These are phyloP conservation scores for Sciaenops ocellatus DNA, from an alignment of 2,797 vertebrate genomes.

Conservation along the genomic window DNA sequence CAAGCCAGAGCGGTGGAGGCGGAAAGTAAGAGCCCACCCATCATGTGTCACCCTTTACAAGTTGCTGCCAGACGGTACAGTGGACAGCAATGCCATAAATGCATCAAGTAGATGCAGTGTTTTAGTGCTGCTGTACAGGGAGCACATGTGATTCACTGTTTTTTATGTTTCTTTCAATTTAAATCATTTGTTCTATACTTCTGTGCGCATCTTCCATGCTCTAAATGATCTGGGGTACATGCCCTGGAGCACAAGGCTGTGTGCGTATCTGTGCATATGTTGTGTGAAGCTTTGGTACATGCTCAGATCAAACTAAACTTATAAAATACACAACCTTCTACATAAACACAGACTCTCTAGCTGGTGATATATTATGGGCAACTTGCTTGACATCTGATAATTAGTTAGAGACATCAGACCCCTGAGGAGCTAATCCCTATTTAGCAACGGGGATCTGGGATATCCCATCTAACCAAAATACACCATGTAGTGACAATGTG, in stretches of 20 bases:
- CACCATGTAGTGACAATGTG: conserved; percentile 11
- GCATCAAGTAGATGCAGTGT: conserved; percentile 13
- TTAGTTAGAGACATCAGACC: conserved; percentile 50
- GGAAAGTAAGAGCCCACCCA: conserved; percentile 67
- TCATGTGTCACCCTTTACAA: conserved; percentile 82
- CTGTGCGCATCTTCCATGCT: neutral
- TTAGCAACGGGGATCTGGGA: conserved; percentile 53
- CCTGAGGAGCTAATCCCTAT: conserved; percentile 45
- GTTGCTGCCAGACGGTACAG: conserved; percentile 67
- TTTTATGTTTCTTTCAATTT: conserved; percentile 18
- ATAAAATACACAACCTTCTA: neutral
- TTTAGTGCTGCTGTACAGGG: conserved; percentile 11
- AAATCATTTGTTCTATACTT: conserved; percentile 14
- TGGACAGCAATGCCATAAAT: conserved; percentile 55
- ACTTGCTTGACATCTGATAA: conserved; percentile 27
- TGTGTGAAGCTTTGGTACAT: neutral
- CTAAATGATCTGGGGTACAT: neutral
- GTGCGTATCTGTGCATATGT: neutral
- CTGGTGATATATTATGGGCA: neutral
- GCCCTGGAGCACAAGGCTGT: neutral
- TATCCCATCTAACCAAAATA: conserved; percentile 33
- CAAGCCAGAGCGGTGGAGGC: conserved; percentile 64
- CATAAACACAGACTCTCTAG: conserved; percentile 9
- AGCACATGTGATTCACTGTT: conserved; percentile 17
- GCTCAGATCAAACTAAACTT: neutral